Evolutionary conservation across 2,797 vertebrate genomes (phyloP).

Genomic region (Anableps anableps): DNA sequence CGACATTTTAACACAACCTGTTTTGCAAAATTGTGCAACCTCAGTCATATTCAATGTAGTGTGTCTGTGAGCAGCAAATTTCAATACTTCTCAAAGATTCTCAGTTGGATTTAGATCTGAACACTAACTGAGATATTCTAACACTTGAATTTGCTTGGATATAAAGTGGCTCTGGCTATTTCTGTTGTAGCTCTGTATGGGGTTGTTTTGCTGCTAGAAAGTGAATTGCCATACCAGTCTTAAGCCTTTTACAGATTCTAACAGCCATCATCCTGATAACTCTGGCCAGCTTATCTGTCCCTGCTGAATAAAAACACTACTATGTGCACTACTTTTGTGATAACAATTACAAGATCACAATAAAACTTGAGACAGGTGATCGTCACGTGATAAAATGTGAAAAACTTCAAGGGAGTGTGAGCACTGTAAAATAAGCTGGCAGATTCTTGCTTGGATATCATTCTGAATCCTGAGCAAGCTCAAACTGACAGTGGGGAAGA

Average conservation of each 20-base stretch:
- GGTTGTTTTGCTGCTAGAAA: neutral
- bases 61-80: neutral
- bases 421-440: no score
- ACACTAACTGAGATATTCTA: neutral
- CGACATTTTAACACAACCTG: neutral
- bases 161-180: neutral
- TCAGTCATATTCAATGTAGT: neutral
- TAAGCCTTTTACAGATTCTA: neutral
- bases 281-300: neutral
- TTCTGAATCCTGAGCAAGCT: no score
- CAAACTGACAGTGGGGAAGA: neutral
- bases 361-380: no score
- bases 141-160: neutral
- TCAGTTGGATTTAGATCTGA: no score
- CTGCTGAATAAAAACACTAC: neutral
- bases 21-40: neutral
- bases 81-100: neutral
- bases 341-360: no score
- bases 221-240: neutral
- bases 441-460: no score
- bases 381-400: no score
- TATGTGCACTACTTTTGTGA: no score
- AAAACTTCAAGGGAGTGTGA: no score
- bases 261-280: neutral
- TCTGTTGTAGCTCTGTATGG: neutral